Evolutionary conservation across 2,113 vertebrate species (phyloP).

Genomic region (Nyctibius bracteatus): DNA sequence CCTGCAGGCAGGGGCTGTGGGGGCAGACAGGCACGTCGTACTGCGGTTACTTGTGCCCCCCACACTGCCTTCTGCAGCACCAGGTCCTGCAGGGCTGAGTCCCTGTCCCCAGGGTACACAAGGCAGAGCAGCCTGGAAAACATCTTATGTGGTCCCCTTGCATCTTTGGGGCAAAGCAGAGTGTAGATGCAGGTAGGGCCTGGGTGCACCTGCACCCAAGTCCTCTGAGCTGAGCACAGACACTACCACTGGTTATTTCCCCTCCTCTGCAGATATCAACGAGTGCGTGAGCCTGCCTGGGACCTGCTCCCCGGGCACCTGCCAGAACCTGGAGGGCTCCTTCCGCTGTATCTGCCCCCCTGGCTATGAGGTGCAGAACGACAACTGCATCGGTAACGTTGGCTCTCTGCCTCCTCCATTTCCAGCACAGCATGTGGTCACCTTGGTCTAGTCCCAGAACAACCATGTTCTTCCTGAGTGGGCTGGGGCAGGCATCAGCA

Average conservation of each 20-base stretch:
- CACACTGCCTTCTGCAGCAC: background rate
- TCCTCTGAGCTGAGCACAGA: background rate
- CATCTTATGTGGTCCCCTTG: background rate
- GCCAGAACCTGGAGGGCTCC: constrained; percentile 92
- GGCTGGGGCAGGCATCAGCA: background rate
- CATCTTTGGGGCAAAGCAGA: background rate
- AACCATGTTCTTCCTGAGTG: background rate
- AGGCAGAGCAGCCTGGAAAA: background rate
- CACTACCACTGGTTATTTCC: background rate
- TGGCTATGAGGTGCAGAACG: constrained; percentile 89
- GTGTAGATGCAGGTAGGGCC: background rate
- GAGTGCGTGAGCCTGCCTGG: constrained; percentile 86
- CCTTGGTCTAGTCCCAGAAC: background rate
- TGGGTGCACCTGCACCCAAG: background rate
- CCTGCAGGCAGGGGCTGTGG: background rate
- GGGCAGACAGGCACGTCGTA: background rate
- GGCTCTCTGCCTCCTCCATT: background rate
- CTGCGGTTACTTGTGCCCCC: background rate
- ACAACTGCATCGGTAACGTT: constrained; percentile 86
- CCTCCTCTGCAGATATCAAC: constrained; percentile 80
- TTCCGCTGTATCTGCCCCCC: constrained; percentile 93
- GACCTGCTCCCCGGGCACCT: constrained; percentile 89
- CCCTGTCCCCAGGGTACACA: background rate
- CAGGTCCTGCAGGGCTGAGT: background rate
- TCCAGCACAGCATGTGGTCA: background rate